These are phyloP conservation scores for Trichonephila clavata DNA, from an alignment of 1,140 invertebrate genomes.

Conservation along the genomic window DNA sequence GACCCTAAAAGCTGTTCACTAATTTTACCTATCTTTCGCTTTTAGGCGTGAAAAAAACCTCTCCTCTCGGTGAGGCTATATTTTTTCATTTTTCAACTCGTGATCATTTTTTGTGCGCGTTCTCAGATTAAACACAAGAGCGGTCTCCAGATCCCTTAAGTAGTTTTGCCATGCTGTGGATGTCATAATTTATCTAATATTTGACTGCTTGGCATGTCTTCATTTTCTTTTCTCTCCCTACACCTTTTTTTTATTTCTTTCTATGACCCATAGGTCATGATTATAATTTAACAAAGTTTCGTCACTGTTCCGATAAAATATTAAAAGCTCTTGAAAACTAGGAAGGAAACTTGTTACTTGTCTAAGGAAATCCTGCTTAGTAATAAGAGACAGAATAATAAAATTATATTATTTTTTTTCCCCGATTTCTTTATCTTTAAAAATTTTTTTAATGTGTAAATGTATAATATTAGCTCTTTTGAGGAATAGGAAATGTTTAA, in stretches of 20 bases:
- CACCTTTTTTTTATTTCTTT: background rate
- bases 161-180: conserved; percentile 50
- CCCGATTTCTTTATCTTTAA: no score
- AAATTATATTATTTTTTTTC: no score
- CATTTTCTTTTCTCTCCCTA: background rate
- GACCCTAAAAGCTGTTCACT: conserved; percentile 69
- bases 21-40: conserved; percentile 67
- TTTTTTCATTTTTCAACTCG: conserved; percentile 74
- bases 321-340: background rate
- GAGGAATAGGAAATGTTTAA: no score
- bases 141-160: conserved; percentile 69
- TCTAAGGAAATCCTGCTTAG: no score
- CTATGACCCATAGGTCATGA: conserved; percentile 5
- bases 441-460: no score
- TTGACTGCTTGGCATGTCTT: background rate
- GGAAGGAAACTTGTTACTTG: no score
- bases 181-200: conserved; percentile 63
- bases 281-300: conserved; percentile 13
- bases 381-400: no score
- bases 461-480: no score
- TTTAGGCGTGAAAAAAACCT: conserved; percentile 43
- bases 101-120: conserved; percentile 67
- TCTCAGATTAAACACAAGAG: conserved; percentile 47
- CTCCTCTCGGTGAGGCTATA: conserved; percentile 46
- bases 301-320: background rate